Evolutionary conservation across 2,888 invertebrate genomes (phyloP), one percentile per base, ranked within the genome.

Genomic region (Lypha dubia): DNA sequence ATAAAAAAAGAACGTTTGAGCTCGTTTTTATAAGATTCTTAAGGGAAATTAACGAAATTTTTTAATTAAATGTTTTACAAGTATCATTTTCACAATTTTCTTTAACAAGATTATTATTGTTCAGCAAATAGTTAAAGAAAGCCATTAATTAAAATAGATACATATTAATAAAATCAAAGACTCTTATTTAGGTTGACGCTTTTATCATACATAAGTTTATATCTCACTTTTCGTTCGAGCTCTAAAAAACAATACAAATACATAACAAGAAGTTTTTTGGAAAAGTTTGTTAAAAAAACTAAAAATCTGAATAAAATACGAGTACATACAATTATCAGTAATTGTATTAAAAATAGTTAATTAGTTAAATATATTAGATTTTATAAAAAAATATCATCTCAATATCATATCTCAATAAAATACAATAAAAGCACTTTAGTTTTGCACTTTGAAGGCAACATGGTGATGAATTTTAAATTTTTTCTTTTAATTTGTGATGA

Each of bases 381-480:
- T 20, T 17, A 38, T 44, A 65, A 65, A 56, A 71, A 73, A 74
- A 82, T 79, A 65, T 79, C 49, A 74, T 73, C n/a, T n/a, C n/a
- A n/a, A n/a, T n/a, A n/a, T n/a, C n/a, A 81, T 63, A 74, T 81
- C 41, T 81, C 68, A 84, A 80, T 68, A 70, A 83, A 83, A 75
- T 76, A 86, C 87, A 89, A 85, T 86, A 87, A 90, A 89, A 90
- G 89, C 90, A 89, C 89, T 90, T 89, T 87, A 88, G 87, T 87
- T 89, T 89, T 86, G 86, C 87, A 87, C 88, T 88, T 81, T 86
- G 87, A 89, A 90, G 90, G 90, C 90, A 90, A 89, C 88, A 77
- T 88, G 89, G 90, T 89, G 89, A 88, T 89, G 49, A 53, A 68
- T 56, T 75, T 46, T 56, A 41, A 51, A 49, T 15, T 70, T 75